Evolutionary conservation across 2,797 vertebrate genomes (phyloP).

Genomic region (Eulemur mongoz): DNA sequence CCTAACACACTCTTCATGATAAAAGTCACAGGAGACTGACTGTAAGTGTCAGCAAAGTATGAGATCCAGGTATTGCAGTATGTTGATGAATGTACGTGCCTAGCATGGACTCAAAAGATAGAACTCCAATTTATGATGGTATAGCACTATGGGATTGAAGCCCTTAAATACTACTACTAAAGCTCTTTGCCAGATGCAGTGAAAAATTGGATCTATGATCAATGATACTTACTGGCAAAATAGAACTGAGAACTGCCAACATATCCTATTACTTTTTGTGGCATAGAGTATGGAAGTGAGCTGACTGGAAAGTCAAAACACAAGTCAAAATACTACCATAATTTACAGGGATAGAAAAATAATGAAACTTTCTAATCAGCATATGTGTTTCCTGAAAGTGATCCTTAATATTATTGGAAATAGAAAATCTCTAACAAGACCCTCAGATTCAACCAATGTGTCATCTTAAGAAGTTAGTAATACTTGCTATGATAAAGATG

Average conservation of each 20-base stretch:
- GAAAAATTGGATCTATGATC: conserved; percentile 34
- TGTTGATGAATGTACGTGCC: conserved; percentile 25
- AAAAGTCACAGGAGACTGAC: conserved; percentile 39
- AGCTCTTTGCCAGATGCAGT: conserved; percentile 21
- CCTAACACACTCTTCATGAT: not conserved
- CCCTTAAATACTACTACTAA: not conserved
- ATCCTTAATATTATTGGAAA: conserved; percentile 31
- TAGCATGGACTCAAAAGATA: not conserved
- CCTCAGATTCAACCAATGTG: not conserved
- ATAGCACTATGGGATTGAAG: not conserved
- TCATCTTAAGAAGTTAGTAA: not conserved
- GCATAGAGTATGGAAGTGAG: not conserved
- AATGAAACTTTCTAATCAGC: not conserved
- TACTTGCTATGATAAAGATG: not conserved
- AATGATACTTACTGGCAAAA: conserved; percentile 12
- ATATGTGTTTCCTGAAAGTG: not conserved
- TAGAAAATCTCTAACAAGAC: not conserved
- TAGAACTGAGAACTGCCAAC: not conserved
- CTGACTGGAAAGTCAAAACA: not conserved
- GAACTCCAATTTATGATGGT: not conserved
- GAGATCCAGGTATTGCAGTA: not conserved
- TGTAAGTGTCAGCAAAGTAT: conserved; percentile 17
- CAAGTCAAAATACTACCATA: not conserved
- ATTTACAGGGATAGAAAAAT: not conserved
- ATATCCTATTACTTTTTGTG: not conserved